These are phyloP conservation scores for Streptopelia turtur DNA, from an alignment of 2,797 vertebrate genomes.

Conservation along the genomic window DNA sequence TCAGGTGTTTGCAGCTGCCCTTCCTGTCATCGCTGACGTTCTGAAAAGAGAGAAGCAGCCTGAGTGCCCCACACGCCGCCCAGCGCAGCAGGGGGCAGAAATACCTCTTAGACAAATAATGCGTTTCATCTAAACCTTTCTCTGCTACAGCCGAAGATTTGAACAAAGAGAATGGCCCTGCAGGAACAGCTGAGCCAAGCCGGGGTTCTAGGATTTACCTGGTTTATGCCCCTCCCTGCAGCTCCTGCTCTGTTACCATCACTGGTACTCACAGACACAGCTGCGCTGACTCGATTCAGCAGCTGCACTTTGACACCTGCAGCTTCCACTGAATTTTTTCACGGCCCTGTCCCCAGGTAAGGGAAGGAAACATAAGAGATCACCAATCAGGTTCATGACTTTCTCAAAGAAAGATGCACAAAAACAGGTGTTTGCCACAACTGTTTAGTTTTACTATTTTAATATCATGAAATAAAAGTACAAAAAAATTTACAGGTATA, in stretches of 20 bases:
- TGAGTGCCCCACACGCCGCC: background rate
- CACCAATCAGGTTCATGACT: background rate
- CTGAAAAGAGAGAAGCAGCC: background rate
- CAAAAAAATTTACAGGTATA: slow-evolving; percentile 79
- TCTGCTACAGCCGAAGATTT: background rate
- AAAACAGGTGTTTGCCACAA: slow-evolving; percentile 56
- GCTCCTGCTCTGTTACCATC: background rate
- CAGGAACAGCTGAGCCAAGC: background rate
- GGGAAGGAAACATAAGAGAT: background rate
- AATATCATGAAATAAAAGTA: slow-evolving; percentile 81
- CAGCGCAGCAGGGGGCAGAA: rapidly evolving
- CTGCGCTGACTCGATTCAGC: background rate
- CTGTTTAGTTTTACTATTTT: slow-evolving; percentile 74
- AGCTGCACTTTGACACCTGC: background rate
- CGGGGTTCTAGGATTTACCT: background rate
- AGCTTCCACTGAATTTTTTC: background rate
- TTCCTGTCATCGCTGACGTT: background rate
- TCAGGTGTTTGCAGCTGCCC: background rate
- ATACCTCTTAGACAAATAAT: rapidly evolving
- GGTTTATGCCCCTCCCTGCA: background rate
- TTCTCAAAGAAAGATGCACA: background rate
- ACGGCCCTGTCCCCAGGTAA: rapidly evolving
- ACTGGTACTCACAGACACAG: background rate
- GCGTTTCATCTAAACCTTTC: rapidly evolving
- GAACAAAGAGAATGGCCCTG: rapidly evolving